Evolutionary conservation across 2,113 vertebrate genomes (phyloP).

Genomic region (Phrynosoma platyrhinos): DNA sequence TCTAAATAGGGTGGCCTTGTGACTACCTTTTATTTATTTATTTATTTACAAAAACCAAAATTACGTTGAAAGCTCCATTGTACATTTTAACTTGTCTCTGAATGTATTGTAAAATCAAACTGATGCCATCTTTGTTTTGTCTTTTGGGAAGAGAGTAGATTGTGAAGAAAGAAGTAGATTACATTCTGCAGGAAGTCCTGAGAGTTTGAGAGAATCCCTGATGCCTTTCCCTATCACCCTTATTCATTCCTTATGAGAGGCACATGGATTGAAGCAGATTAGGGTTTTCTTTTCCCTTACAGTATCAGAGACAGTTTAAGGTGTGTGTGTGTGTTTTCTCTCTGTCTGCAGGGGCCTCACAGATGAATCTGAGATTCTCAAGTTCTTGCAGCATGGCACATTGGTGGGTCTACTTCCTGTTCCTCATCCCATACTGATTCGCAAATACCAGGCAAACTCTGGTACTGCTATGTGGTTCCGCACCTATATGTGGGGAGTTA

Average conservation of each 20-base stretch:
- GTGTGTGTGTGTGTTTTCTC: background rate
- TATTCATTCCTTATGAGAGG: background rate
- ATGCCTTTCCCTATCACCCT: background rate
- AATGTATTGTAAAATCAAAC: background rate
- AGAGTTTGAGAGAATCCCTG: background rate
- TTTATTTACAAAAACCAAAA: background rate
- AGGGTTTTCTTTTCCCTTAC: background rate
- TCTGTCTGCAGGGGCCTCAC: constrained; percentile 87
- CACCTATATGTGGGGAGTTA: constrained; percentile 99
- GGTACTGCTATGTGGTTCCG: constrained; percentile 99
- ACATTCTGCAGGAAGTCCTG: background rate
- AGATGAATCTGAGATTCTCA: constrained; percentile 96
- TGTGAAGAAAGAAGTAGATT: background rate
- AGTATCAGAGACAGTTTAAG: background rate
- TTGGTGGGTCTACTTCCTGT: constrained; percentile 96
- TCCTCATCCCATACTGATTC: constrained; percentile 97
- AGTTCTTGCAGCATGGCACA: constrained; percentile 96
- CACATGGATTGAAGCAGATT: background rate
- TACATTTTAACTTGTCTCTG: background rate
- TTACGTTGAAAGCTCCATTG: background rate
- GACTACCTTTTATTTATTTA: background rate
- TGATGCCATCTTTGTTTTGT: background rate
- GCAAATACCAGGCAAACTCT: constrained; percentile 98
- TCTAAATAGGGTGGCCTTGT: background rate
- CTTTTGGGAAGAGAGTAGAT: background rate